Percentiles rank a stretch among this genome's conserved stretches.
These are phyloP conservation scores for Microcebus ravelobensis DNA, from an alignment of 2,113 vertebrate species.

Conservation along the genomic window DNA sequence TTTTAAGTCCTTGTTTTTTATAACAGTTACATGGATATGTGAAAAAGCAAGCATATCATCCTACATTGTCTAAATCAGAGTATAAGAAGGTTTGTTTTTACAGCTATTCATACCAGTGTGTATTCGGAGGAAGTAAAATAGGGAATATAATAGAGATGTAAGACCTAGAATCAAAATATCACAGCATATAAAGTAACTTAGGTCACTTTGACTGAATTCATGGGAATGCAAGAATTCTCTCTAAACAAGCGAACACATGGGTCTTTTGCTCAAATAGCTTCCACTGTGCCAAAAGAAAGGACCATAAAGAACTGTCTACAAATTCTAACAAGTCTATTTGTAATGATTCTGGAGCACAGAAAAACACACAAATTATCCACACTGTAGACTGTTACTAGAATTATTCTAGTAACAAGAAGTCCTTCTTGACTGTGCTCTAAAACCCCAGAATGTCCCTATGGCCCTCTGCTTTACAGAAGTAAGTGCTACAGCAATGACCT, in stretches of 20 bases:
- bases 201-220: not conserved
- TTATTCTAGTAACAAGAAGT: not conserved
- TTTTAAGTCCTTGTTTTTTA: conserved; percentile 18
- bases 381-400: not conserved
- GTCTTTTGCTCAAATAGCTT: not conserved
- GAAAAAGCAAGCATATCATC: not conserved
- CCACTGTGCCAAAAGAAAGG: not conserved
- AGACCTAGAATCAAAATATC: not conserved
- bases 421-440: not conserved
- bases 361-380: not conserved
- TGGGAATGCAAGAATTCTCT: not conserved
- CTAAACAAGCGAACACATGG: not conserved
- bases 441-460: not conserved
- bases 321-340: not conserved
- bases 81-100: not conserved
- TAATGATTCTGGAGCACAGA: not conserved
- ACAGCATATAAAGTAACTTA: not conserved
- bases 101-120: not conserved
- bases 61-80: not conserved
- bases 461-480: not conserved
- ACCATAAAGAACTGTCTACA: not conserved
- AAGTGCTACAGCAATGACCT: not conserved
- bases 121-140: not conserved
- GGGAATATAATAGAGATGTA: not conserved
- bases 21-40: not conserved